Percentiles rank a stretch among this genome's conserved stretches.
Conservation (phyloP, 2,888 invertebrate genomes). For the Spialia ferax region DNA sequence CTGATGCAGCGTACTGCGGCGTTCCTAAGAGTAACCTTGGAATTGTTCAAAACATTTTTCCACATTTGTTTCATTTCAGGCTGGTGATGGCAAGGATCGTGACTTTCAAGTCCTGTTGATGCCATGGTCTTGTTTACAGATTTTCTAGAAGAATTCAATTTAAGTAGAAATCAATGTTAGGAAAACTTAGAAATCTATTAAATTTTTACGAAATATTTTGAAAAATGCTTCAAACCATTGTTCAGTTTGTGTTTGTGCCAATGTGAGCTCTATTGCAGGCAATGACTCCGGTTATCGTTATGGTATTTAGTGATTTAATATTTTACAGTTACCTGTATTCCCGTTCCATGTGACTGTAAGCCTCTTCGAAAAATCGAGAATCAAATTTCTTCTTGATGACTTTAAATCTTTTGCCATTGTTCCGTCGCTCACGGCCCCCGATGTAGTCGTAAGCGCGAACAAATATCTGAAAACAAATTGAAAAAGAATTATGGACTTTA, state of each 20-base stretch:
- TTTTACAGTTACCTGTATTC: conserved; percentile 52
- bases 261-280: too few species aligned
- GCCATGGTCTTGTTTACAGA: conserved; percentile 48
- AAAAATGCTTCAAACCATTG: too few species aligned
- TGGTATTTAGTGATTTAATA: too few species aligned
- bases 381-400: conserved; percentile 49
- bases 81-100: conserved; percentile 54
- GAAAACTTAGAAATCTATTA: too few species aligned
- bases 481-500: too few species aligned
- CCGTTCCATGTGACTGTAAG: conserved; percentile 57
- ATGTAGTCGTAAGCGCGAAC: conserved; percentile 48
- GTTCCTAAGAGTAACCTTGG: conserved; percentile 41
- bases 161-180: not conserved
- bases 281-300: not conserved
- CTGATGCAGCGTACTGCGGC: conserved; percentile 49
- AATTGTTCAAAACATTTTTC: conserved; percentile 40
- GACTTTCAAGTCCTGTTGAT: not conserved
- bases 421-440: conserved; percentile 32
- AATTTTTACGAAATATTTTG: too few species aligned
- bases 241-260: too few species aligned
- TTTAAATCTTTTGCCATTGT: conserved; percentile 50
- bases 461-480: conserved; percentile 51
- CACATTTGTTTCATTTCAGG: conserved; percentile 53
- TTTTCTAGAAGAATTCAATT: conserved; percentile 43
- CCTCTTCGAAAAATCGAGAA: conserved; percentile 55